Conservation (phyloP, 2,797 vertebrate genomes). For the Channallabes apus region DNA sequence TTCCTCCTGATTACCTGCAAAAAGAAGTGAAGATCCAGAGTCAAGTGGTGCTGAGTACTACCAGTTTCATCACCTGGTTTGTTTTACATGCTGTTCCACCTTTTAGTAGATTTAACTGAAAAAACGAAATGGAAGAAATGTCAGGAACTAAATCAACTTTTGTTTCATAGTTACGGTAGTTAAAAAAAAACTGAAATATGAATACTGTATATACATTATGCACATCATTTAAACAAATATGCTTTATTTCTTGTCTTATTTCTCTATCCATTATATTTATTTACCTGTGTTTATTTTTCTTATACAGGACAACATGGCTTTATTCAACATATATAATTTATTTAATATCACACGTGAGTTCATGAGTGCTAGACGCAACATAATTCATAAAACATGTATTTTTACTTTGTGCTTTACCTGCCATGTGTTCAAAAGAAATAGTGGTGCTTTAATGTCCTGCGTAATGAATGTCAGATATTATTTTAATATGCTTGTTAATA, state of each 20-base stretch:
- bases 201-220: background rate
- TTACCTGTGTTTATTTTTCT: background rate
- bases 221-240: background rate
- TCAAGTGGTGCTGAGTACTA: background rate
- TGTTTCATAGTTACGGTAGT: background rate
- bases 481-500: background rate
- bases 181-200: background rate
- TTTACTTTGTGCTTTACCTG: background rate
- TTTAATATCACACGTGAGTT: background rate
- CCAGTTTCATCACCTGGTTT: background rate
- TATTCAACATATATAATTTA: background rate
- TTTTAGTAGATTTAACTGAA: background rate
- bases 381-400: background rate
- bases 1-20: conserved; percentile 72
- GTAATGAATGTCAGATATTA: background rate
- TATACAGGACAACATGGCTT: background rate
- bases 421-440: background rate
- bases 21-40: background rate
- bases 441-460: background rate
- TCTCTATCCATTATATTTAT: background rate
- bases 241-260: background rate
- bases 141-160: background rate
- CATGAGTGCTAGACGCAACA: background rate
- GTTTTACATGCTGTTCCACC: background rate
- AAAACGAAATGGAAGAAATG: background rate